Evolutionary conservation across 1,140 invertebrate species (phyloP), one percentile per base, ranked within the genome.

Genomic region (Holotrichia oblita): DNA sequence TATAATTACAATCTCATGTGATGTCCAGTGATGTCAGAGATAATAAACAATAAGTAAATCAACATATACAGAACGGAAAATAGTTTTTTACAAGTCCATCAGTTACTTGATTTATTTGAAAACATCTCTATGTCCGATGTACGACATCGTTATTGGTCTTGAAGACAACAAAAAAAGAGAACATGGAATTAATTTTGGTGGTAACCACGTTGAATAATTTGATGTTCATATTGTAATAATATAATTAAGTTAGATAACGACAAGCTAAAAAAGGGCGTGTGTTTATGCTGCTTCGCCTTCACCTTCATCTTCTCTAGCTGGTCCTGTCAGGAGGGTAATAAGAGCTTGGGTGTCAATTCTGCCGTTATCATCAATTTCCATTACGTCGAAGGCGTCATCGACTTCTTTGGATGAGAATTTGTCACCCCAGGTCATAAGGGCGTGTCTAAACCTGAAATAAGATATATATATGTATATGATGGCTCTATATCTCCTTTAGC

Each of bases 371-470:
- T 98, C 96, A 84, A 99, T 96, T 40, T 96, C 95, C 91, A 98
- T 96, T 88, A 97, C 95, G 88, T 98, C 97, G 88, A 94, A 98
- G 61, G 96, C 96, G 86, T 98, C 96, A 87, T 97, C 95, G 84
- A 97, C 94, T 89, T 99, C 97, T 85, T 96, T 93, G 84, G 92
- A 90, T 84, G 92, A 92, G 91, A 99, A 99, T 90, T 98, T 99
- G 87, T 99, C 97, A 83, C 98, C 97, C 92, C 95, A 99, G 88
- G 96, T 97, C 92, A 95, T 94, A 84, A 99, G 91, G 81, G 96
- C 93, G 87, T 97, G 95, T 89, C 96, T 96, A 88, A 99, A 91
- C 88, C 96, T 95, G 83, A 14, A 88, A 87, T 83, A 76, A 7
- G 41, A 74, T 24, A 41, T 44, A 74, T 69, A 20, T 3, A 20